phyloP scores from a whole-genome alignment of 2,113 vertebrate genomes.

The Tragulus kanchil region DNA sequence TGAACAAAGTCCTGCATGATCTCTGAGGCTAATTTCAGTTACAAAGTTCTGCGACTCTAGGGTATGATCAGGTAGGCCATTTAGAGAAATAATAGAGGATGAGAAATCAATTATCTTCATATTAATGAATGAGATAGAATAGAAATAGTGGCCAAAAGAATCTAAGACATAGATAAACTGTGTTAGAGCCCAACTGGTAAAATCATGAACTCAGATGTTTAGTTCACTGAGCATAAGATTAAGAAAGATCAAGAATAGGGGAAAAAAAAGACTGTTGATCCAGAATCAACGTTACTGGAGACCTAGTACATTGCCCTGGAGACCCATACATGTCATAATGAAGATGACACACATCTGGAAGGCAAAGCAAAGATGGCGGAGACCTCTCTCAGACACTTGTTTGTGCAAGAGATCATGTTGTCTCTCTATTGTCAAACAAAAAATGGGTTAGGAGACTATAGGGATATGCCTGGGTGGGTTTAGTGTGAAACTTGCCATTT shows the following conservation, averaged over 20 bases:
- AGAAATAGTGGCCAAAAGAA: slow-evolving; percentile 2
- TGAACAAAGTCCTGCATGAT: background rate
- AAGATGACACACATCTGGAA: background rate
- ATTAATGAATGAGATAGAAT: background rate
- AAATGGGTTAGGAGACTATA: background rate
- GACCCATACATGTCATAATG: background rate
- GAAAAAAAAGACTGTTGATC: background rate
- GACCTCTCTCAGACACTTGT: background rate
- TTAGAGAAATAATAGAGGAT: background rate
- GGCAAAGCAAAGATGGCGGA: background rate
- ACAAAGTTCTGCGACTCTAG: background rate
- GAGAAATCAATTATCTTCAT: background rate
- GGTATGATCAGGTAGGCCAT: background rate
- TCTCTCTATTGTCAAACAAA: slow-evolving; percentile 42
- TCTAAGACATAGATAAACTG: background rate
- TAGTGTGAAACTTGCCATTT: slow-evolving; percentile 82
- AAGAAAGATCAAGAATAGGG: background rate
- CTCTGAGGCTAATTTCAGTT: background rate
- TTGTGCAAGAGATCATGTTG: background rate
- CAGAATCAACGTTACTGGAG: background rate
- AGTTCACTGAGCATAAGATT: background rate
- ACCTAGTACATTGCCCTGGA: background rate
- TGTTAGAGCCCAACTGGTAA: background rate
- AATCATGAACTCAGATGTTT: background rate
- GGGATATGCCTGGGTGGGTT: slow-evolving; percentile 79